A percentile compares a stretch with the other conserved stretches of the same genome.
Conservation (phyloP, 30 jellyfish, hydroid and myxozoan species). For the Rhopilema esculentum region DNA sequence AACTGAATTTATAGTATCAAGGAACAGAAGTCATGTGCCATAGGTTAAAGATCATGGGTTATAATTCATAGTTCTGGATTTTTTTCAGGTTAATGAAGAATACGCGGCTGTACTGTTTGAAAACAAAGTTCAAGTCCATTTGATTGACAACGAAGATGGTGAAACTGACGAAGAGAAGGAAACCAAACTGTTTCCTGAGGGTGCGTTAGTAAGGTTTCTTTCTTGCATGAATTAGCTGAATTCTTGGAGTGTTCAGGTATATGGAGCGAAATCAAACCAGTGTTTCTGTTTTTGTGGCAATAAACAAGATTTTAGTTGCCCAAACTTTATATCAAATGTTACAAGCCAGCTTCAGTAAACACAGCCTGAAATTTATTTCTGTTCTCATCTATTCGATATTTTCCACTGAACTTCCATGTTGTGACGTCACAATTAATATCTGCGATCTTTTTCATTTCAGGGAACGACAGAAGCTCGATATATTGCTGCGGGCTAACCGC, state of each 20-base stretch:
- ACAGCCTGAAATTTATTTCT: no score
- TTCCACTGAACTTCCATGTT: no score
- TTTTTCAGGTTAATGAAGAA: constrained; percentile 64
- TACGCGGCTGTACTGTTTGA: constrained; percentile 94
- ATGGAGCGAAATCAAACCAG: no score
- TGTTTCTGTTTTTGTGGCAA: no score
- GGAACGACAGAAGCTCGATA: constrained; percentile 69
- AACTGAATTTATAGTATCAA: no score
- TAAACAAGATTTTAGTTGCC: no score
- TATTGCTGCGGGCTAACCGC: constrained; percentile 76
- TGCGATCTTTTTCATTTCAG: constrained; percentile 5
- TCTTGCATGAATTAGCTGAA: no score
- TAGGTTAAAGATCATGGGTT: not conserved
- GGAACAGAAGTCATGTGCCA: no score
- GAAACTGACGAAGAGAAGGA: constrained; percentile 83
- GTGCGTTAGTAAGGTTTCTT: not conserved
- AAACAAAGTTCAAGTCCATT: constrained; percentile 86
- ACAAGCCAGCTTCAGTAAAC: no score
- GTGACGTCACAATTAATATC: not conserved
- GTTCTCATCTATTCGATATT: no score
- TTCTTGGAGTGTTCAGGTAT: no score
- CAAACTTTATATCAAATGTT: no score
- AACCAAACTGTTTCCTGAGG: constrained; percentile 86
- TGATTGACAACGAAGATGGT: constrained; percentile 82
- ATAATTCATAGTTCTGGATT: not conserved